Conservation (phyloP, 2,888 invertebrate genomes). For the Catocala sponsa region DNA sequence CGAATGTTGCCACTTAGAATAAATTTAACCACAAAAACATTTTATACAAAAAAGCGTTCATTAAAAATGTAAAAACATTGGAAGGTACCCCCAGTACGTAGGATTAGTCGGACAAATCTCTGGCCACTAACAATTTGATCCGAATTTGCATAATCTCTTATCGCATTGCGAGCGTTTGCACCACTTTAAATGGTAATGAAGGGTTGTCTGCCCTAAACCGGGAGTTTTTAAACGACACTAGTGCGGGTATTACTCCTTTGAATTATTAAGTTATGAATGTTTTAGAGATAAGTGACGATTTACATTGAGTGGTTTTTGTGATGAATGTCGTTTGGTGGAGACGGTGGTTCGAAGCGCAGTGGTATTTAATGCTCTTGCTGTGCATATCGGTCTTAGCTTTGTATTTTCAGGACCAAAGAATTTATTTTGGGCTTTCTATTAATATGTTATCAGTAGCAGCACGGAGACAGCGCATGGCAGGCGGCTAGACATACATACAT, state of each 20-base stretch:
- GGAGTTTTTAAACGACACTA: constrained; percentile 32
- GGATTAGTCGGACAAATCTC: constrained; percentile 41
- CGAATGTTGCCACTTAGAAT: background rate
- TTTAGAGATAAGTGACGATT: constrained; percentile 28
- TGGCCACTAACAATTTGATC: constrained; percentile 74
- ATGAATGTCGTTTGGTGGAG: background rate
- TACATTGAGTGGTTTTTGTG: constrained; percentile 15
- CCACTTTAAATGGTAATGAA: constrained; percentile 80
- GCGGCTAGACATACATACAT: no score
- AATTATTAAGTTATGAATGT: constrained; percentile 46
- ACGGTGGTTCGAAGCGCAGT: background rate
- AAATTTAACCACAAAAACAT: background rate
- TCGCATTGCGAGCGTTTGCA: constrained; percentile 62
- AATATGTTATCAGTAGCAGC: no score
- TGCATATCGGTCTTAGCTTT: no score
- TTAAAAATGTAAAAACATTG: constrained; percentile 34
- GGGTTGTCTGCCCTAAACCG: constrained; percentile 50
- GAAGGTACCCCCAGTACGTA: constrained; percentile 22
- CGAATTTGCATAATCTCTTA: constrained; percentile 55
- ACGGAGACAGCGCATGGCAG: no score
- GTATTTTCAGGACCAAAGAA: no score
- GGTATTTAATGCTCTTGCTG: no score
- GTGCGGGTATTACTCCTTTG: constrained; percentile 26
- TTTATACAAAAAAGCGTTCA: constrained; percentile 16
- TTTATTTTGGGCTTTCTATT: no score